These are phyloP conservation scores for Trinectes maculatus DNA, from an alignment of 2,113 vertebrate species.

Conservation along the genomic window DNA sequence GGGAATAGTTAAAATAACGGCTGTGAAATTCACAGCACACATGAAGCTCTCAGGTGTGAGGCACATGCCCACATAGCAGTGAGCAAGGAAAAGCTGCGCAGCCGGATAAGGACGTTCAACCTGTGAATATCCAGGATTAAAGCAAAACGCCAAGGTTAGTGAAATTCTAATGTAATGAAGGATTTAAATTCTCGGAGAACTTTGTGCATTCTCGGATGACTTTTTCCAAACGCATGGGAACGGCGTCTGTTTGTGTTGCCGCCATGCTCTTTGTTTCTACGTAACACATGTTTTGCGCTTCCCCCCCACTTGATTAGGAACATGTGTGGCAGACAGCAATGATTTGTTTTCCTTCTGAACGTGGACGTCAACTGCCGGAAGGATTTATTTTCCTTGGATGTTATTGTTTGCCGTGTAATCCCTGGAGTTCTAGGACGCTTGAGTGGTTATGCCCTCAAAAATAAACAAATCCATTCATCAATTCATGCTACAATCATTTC, in stretches of 20 bases:
- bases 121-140: constrained; percentile 25
- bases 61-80: constrained; percentile 57
- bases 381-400: constrained; percentile 25
- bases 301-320: background rate
- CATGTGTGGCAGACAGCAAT: constrained; percentile 17
- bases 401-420: constrained; percentile 2
- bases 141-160: constrained; percentile 10
- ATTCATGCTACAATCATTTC: background rate
- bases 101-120: background rate
- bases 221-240: background rate
- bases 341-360: constrained; percentile 6
- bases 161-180: too few species aligned
- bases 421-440: background rate
- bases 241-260: background rate
- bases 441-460: constrained; percentile 5
- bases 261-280: background rate
- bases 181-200: too few species aligned
- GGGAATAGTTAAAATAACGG: too few species aligned
- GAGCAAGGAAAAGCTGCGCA: constrained; percentile 24
- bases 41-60: constrained; percentile 23
- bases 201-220: background rate
- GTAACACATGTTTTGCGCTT: constrained; percentile 1
- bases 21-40: constrained; percentile 39
- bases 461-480: constrained; percentile 15
- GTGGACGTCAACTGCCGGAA: background rate